phyloP scores from a whole-genome alignment of 2,797 vertebrate genomes.

The Liasis olivaceus region DNA sequence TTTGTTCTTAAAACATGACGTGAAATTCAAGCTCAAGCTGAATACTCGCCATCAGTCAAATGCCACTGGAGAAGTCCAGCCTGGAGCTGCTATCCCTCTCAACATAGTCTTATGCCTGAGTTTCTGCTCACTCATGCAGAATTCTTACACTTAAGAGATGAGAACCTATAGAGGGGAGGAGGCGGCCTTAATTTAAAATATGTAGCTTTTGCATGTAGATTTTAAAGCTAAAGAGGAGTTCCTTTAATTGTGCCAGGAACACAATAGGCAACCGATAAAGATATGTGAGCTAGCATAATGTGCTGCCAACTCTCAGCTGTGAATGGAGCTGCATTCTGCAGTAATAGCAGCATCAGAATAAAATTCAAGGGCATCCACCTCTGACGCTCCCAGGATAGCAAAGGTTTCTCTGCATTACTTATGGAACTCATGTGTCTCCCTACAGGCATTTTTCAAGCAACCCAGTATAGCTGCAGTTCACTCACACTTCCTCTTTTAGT shows the following conservation, averaged over 20 bases:
- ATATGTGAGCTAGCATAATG: neutral
- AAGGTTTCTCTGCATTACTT: neutral
- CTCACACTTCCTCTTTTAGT: neutral
- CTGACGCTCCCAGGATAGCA: neutral
- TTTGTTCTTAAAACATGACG: neutral
- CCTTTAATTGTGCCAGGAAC: neutral
- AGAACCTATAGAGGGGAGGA: neutral
- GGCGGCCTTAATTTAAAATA: neutral
- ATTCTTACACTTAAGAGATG: neutral
- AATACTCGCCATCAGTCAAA: neutral
- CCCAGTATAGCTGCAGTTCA: neutral
- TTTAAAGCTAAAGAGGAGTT: neutral
- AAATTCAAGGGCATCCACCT: neutral
- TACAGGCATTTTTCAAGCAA: neutral
- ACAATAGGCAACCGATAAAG: neutral
- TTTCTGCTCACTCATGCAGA: neutral
- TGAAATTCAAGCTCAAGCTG: neutral
- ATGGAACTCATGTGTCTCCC: neutral
- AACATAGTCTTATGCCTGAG: neutral
- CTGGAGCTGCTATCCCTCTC: neutral
- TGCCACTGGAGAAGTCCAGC: neutral
- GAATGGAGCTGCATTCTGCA: neutral
- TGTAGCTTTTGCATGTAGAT: neutral
- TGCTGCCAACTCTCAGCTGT: neutral
- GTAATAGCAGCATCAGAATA: neutral